Percentiles rank a stretch among this genome's conserved stretches.
These are phyloP conservation scores for Heliconius nattereri DNA, from an alignment of 1,140 invertebrate species.

Conservation along the genomic window DNA sequence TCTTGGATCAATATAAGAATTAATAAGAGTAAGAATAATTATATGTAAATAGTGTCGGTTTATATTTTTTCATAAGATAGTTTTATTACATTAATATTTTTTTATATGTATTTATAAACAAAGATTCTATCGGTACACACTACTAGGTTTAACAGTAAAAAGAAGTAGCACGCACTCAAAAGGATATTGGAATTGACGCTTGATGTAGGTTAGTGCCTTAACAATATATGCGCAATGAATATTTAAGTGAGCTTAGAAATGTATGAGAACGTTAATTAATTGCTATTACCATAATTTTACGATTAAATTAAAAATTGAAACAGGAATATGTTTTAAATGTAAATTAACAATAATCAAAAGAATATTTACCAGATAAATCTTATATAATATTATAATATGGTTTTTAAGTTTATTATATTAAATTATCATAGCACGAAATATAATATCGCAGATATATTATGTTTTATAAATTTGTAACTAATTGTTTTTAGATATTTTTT, in stretches of 20 bases:
- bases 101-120: neutral
- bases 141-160: neutral
- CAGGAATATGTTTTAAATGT: neutral
- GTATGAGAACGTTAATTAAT: neutral
- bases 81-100: neutral
- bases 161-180: neutral
- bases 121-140: neutral
- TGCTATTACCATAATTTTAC: neutral
- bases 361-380: neutral
- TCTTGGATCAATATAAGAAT: conserved; percentile 2
- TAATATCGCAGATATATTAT: too few species aligned
- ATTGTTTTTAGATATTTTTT: too few species aligned
- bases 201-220: conserved; percentile 12
- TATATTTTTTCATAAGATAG: neutral
- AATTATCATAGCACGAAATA: neutral
- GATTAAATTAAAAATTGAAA: neutral
- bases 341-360: neutral
- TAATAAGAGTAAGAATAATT: neutral
- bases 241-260: neutral
- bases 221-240: neutral
- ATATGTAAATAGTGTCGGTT: neutral
- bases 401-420: neutral
- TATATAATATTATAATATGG: neutral
- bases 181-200: neutral
- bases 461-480: too few species aligned